Base-by-base conservation (phyloP, 2,113 vertebrate species). In the Crotalus viridis region DNA sequence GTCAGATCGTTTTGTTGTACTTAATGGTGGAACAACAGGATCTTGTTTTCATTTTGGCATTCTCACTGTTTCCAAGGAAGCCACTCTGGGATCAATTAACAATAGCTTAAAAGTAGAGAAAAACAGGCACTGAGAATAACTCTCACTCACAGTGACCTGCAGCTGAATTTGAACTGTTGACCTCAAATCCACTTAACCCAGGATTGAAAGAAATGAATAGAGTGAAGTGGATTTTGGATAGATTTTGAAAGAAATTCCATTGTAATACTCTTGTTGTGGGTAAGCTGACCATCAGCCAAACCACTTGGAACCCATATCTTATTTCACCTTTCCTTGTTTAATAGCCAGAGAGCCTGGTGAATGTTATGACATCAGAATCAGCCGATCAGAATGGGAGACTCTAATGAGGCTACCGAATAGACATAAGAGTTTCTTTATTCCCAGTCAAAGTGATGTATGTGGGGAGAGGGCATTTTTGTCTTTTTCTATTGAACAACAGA, bases 41-140 rank as follows among this genome's bases (percentile, higher is more conserved):
- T 10, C 86, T 88, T 69, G 17, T 89, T 92, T 92, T 56, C 87
- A 56, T 89, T 52, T 46, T 43, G 43, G 13, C 56, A 64, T 17
- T 86, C 74, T 90, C 88, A 85, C 88, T 39, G 43, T 51, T 56
- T 28, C 74, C n/a, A 64, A 4, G 21, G 81, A 7, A 13, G 81
- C 74, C 81, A 87, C 89, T 54, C 88, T 64, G 92, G 88, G 81
- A 90, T 81, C 89, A 90, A 90, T 87, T 93, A 87, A 57, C n/a
- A 56, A 89, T 43, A 17, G 39, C 74, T 64, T 93, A 90, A 39
- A 22, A 43, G 87, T 15, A 57, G 64, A 48, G 19, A 43, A 87
- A 52, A 61, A 46, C n/a, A 43, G 22, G n/a, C 8, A 10, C n/a
- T 1, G 4, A 54, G 12, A 48, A 87, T 33, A 52, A 74, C 56